phyloP scores from a whole-genome alignment of 2,797 vertebrate genomes.

The Microchirus variegatus region DNA sequence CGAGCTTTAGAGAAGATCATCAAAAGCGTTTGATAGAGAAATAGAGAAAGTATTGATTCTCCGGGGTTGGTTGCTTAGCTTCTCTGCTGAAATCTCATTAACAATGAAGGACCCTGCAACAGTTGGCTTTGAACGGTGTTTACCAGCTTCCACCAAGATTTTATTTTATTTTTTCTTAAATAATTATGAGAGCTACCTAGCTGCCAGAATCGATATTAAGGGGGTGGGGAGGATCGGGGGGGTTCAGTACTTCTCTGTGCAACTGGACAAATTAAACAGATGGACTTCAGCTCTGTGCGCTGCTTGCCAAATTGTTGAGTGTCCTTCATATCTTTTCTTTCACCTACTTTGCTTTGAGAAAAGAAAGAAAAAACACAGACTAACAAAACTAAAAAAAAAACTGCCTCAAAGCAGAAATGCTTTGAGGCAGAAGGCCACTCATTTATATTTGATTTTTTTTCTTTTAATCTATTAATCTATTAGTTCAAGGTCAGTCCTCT shows the following conservation, averaged over 20 bases:
- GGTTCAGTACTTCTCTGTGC: conserved; percentile 32
- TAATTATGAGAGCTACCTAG: conserved; percentile 71
- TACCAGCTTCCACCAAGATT: conserved; percentile 73
- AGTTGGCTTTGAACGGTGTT: conserved; percentile 77
- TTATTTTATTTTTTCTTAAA: conserved; percentile 64
- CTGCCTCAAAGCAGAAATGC: conserved; percentile 31
- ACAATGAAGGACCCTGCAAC: conserved; percentile 69
- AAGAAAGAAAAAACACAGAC: conserved; percentile 1
- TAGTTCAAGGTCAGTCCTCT: conserved; percentile 54
- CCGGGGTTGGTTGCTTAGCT: conserved; percentile 69
- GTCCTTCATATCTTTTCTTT: conserved; percentile 51
- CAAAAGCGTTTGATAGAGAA: conserved; percentile 76
- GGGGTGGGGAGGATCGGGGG: conserved; percentile 48
- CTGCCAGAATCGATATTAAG: conserved; percentile 73
- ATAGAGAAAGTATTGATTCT: conserved; percentile 74
- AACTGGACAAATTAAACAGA: conserved; percentile 54
- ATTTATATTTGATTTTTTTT: conserved; percentile 24
- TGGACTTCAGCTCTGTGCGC: conserved; percentile 41
- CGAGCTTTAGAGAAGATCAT: conserved; percentile 77
- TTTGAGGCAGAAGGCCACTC: conserved; percentile 25
- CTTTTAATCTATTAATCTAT: conserved; percentile 37
- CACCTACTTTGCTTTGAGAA: conserved; percentile 1
- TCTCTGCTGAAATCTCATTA: conserved; percentile 80
- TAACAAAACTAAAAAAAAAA: conserved; percentile 23
- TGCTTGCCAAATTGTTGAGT: conserved; percentile 30